phyloP scores from a whole-genome alignment of 2,797 vertebrate species.

The Alcedo atthis region DNA sequence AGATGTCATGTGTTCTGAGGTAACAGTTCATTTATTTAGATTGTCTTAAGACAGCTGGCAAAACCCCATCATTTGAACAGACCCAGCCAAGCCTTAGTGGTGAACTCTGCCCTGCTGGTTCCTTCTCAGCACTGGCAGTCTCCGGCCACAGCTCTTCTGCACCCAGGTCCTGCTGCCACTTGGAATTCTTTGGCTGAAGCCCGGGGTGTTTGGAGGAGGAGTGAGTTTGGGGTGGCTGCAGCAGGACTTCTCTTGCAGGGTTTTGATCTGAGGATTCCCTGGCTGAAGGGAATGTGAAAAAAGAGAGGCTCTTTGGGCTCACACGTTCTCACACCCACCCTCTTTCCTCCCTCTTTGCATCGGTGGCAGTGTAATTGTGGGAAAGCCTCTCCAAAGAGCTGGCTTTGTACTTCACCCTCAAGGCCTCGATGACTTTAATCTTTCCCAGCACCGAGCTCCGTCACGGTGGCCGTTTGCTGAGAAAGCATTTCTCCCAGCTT shows the following conservation, averaged over 20 bases:
- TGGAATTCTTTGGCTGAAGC: background rate
- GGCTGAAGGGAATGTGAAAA: background rate
- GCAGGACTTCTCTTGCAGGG: fast-evolving
- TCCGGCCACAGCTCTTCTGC: background rate
- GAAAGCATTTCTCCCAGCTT: background rate
- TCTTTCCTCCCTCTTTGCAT: conserved; percentile 7
- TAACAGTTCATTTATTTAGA: background rate
- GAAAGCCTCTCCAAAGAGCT: background rate
- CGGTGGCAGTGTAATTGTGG: background rate
- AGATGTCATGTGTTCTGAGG: background rate
- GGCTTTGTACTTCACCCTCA: conserved; percentile 49
- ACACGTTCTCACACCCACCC: background rate
- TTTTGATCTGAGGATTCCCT: background rate
- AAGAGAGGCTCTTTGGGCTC: background rate
- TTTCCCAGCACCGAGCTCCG: background rate
- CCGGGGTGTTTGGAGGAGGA: fast-evolving
- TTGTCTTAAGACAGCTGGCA: background rate
- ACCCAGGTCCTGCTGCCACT: fast-evolving
- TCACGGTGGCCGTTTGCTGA: background rate
- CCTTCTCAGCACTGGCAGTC: fast-evolving
- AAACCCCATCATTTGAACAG: background rate
- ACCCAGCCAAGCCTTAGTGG: too few species aligned
- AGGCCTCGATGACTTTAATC: conserved; percentile 43
- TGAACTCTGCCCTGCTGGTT: background rate
- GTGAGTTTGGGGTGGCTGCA: background rate